phyloP scores from a whole-genome alignment of 2,888 invertebrate genomes.

The Branchipolynoe longqiensis region DNA sequence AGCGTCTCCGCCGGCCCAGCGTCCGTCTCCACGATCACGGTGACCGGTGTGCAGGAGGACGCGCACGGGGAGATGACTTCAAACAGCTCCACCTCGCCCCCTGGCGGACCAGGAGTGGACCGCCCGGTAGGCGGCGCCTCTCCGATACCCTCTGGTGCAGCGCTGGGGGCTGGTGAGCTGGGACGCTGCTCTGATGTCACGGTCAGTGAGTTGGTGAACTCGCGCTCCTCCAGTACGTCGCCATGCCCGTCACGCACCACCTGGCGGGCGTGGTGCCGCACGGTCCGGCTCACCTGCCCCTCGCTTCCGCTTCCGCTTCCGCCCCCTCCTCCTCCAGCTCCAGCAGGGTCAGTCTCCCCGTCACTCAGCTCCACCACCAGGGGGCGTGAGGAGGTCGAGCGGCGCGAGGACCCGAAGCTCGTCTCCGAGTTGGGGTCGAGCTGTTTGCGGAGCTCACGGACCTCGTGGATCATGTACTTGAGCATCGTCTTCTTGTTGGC shows the following conservation, averaged over 20 bases:
- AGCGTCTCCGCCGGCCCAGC: not conserved
- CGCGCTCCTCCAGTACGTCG: slow-evolving; percentile 42
- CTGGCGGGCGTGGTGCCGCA: slow-evolving; percentile 33
- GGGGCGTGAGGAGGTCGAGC: not conserved
- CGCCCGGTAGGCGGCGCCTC: slow-evolving; percentile 6
- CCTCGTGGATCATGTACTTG: slow-evolving; percentile 68
- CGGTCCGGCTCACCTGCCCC: not conserved
- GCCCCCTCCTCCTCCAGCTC: not conserved
- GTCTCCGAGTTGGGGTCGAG: slow-evolving; percentile 65
- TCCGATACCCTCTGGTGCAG: no score
- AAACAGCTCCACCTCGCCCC: not conserved
- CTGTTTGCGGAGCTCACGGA: slow-evolving; percentile 63
- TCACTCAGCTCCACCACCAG: not conserved
- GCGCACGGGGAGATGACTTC: slow-evolving; percentile 14
- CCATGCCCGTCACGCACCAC: slow-evolving; percentile 34
- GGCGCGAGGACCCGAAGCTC: not conserved
- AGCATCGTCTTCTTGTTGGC: slow-evolving; percentile 64
- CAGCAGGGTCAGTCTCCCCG: not conserved
- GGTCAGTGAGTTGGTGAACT: slow-evolving; percentile 12
- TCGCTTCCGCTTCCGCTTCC: not conserved
- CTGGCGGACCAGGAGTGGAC: not conserved
- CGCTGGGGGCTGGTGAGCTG: not conserved
- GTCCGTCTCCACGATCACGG: slow-evolving; percentile 10
- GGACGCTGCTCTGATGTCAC: slow-evolving; percentile 21
- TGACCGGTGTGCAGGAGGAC: not conserved